Base-by-base conservation (phyloP, 1,140 invertebrate genomes). In the Orussus abietinus region DNA sequence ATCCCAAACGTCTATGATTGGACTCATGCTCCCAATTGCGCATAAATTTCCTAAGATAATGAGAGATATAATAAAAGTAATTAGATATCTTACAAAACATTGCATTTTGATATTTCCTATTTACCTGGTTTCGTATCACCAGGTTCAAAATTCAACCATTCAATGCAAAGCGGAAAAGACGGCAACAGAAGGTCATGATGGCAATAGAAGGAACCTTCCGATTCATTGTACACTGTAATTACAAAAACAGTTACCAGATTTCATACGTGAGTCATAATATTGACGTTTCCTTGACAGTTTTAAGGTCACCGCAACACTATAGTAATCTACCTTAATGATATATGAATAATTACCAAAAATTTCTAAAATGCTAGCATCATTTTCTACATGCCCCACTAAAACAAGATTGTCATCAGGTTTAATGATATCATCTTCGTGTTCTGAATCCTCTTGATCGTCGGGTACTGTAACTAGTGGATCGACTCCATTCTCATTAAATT, bases 1-100 rank as follows among this genome's bases (percentile, higher is more conserved):
- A 69, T 98, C 92, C 94, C 94, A 98, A 7, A 98, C 80, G 47
- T 92, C 84, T 42, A 98, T 96, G 29, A 90, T 80, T 1, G 92
- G 84, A 46, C 85, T 83, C 89, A 98, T 95, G 25, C 83, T 85
- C 10, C 92, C 94, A 54, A 98, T 78, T 3, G 93, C 94, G 55
- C 92, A 85, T 51, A 93, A 81, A 67, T 95, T 97, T 12, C 85
- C 91, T 75, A 57, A 51, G 15, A 49, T 5, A 34, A 17, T 26
- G 34, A 36, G 33, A 34, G 5, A 26, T 12, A 14, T 30, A 22
- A 48, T 39, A n/a, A 22, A 14, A 38, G 20, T 34, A 11, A 25
- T 21, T 33, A 18, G 5, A 18, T 9, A 21, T 33, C 11, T 15
- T 34, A 20, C 41, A 37, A 44, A 7, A 20, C 12, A 50, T 35